phyloP scores from a whole-genome alignment of 2,888 invertebrate species.

The Drosophila buzzatii region DNA sequence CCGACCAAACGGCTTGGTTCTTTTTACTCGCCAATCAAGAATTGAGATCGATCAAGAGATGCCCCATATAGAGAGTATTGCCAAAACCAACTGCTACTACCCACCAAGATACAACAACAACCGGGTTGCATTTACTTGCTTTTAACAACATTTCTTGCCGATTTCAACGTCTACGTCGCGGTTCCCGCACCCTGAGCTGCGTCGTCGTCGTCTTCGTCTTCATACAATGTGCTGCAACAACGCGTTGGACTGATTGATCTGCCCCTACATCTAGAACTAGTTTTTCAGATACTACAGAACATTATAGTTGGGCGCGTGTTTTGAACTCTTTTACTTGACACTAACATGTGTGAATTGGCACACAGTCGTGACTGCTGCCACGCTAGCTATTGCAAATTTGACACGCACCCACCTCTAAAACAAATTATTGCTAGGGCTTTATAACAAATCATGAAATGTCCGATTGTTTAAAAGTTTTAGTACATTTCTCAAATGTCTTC shows the following conservation, averaged over 20 bases:
- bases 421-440: conserved; percentile 14
- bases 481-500: neutral
- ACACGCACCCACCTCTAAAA: conserved; percentile 1
- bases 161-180: conserved; percentile 39
- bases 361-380: neutral
- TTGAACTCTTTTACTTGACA: neutral
- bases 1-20: conserved; percentile 59
- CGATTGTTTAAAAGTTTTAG: neutral
- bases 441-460: neutral
- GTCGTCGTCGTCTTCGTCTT: conserved; percentile 34
- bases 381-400: neutral
- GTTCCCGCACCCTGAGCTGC: conserved; percentile 28
- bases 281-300: conserved; percentile 14
- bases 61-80: conserved; percentile 57
- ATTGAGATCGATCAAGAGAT: conserved; percentile 65
- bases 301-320: conserved; percentile 8
- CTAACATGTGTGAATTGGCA: neutral
- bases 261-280: conserved; percentile 22
- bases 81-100: conserved; percentile 42
- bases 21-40: conserved; percentile 50
- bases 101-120: conserved; percentile 48
- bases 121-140: conserved; percentile 54
- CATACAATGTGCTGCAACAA: conserved; percentile 44
- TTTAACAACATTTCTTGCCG: conserved; percentile 50
- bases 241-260: conserved; percentile 30